phyloP scores from a whole-genome alignment of 1,140 invertebrate species.

The Penaeus chinensis region DNA sequence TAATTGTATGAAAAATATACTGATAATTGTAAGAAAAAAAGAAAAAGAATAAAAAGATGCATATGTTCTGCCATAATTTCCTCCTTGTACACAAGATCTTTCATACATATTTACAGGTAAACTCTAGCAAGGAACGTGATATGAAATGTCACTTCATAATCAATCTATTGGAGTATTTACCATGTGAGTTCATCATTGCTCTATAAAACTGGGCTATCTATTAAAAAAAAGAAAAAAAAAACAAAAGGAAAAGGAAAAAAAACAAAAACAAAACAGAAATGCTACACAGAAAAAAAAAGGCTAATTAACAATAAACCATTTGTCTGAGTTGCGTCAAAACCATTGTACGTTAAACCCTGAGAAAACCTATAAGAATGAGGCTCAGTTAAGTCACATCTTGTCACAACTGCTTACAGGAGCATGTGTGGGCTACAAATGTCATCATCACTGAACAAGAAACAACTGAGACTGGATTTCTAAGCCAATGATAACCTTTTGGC shows the following conservation, averaged over 20 bases:
- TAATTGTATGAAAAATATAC: no score
- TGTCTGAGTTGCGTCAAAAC: slow-evolving; percentile 47
- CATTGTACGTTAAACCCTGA: slow-evolving; percentile 48
- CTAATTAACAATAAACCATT: slow-evolving; percentile 43
- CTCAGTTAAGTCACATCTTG: slow-evolving; percentile 48
- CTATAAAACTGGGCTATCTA: slow-evolving; percentile 13
- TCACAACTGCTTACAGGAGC: slow-evolving; percentile 43
- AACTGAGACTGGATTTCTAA: not conserved
- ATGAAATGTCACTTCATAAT: slow-evolving; percentile 17
- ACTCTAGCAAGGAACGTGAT: slow-evolving; percentile 41
- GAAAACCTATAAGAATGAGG: slow-evolving; percentile 49
- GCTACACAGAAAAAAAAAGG: slow-evolving; percentile 30
- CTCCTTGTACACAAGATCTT: not conserved
- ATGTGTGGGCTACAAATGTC: slow-evolving; percentile 22
- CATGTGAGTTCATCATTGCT: slow-evolving; percentile 23
- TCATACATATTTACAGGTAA: slow-evolving; percentile 34
- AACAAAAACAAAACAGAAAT: not conserved
- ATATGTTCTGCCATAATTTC: slow-evolving; percentile 23
- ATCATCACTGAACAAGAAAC: slow-evolving; percentile 25
- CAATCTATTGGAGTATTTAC: no score
- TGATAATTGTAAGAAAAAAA: no score
- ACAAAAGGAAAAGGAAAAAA: slow-evolving; percentile 1
- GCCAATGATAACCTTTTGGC: not conserved
- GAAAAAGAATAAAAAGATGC: not conserved
- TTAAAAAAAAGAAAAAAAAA: slow-evolving; percentile 16